Base-by-base conservation (phyloP, 1,140 invertebrate genomes). In the Heliconius himera region DNA sequence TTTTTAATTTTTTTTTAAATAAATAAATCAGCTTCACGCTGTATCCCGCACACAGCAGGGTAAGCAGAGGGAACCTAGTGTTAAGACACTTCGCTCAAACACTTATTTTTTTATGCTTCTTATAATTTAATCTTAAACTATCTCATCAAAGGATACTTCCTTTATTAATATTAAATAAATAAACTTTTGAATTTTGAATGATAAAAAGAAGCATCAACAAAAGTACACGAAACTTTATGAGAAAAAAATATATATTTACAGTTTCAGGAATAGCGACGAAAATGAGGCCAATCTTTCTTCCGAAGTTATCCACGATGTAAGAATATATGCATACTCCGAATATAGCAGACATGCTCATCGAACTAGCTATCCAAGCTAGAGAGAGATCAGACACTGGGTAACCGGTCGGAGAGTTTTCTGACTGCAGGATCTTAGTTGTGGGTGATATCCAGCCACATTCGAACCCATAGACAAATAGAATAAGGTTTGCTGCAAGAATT, bases 361-460 rank as follows among this genome's bases (percentile, higher is more conserved):
- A 77, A 70, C 79, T 77, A n/a, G 79, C 79, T 46, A 81, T 81
- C 79, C 79, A 81, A 74, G 79, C 46, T 41, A 81, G 8, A 8
- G 60, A 54, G 46, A 73, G 77, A 33, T 77, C 76, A 41, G 80
- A 78, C 16, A 81, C 2, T 13, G 76, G 76, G 26, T 75, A 26
- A 5, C 80, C 80, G 2, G 73, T 66, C 13, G 77, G 72, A 73
- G 81, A 82, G 41, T 22, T 26, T 49, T 80, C 75, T 18, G 81
- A 78, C 41, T 82, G 79, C 0, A 82, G 22, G 3, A 78, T 78
- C 22, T 80, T 82, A 1, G 79, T 75, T 5, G 78, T 82, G 18
- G 81, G 78, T 22, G 81, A 82, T 46, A 80, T 82, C 81, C 81
- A 82, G 9, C 81, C 81, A 51, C 54, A 60, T 29, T 82, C 81